Evolutionary conservation across 2,888 invertebrate genomes (phyloP), one percentile per base, ranked within the genome.

Genomic region (Nysson spinosus): DNA sequence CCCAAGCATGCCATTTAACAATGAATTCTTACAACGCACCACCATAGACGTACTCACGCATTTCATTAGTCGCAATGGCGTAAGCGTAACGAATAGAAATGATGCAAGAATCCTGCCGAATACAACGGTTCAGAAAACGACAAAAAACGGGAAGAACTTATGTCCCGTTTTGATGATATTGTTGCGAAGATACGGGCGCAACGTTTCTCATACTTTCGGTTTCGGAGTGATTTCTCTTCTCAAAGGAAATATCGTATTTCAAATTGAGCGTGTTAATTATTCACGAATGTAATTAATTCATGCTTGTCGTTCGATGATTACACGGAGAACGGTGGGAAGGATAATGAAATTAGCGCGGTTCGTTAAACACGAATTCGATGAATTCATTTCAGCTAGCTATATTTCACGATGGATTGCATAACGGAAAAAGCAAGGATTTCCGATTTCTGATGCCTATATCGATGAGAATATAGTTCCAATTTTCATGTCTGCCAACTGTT

Each of bases 401-500:
- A n/a, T n/a, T n/a, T n/a, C 17, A 16, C n/a, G 19, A 17, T 37
- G 16, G 7, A 37, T 17, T 37, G 9, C 24, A 24, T 24, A 24
- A 24, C 9, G 6, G 24, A 24, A 24, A 11, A 30, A n/a, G 11
- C n/a, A 30, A 30, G 43, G n/a, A n/a, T n/a, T n/a, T n/a, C n/a
- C n/a, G n/a, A n/a, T n/a, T n/a, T n/a, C n/a, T n/a, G n/a, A n/a
- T n/a, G n/a, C n/a, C n/a, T n/a, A n/a, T n/a, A 34, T 4, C 28
- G 5, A 24, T 46, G 26, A 46, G 46, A 55, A 50, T 66, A 64
- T 51, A 32, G 20, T 39, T 52, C 39, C 35, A 43, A 42, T 54
- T 50, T 58, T 67, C 52, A 11, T 56, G 39, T 50, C 49, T 57
- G 52, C 57, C 52, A 26, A 46, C 30, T 47, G 17, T 49, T 63